Conservation (phyloP, 2,113 vertebrate genomes). For the Ophthalmotilapia sp. region DNA sequence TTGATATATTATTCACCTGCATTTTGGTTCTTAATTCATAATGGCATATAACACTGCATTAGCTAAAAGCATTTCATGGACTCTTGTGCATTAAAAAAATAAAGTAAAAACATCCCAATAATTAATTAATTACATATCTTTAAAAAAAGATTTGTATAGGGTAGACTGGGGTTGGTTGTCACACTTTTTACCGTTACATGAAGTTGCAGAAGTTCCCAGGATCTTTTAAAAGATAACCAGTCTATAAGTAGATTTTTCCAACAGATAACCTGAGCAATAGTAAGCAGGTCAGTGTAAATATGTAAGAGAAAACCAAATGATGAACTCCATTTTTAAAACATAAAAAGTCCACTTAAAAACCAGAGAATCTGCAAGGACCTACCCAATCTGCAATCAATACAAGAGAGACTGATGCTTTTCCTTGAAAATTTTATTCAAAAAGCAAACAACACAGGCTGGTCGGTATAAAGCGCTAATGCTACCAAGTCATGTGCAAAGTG, state of each 20-base stretch:
- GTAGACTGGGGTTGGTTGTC: not conserved
- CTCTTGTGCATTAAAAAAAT: not conserved
- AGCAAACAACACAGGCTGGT: not conserved
- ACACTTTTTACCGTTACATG: not conserved
- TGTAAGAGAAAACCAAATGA: not conserved
- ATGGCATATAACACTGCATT: not conserved
- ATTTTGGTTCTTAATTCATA: not conserved
- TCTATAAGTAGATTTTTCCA: not conserved
- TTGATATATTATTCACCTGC: not conserved
- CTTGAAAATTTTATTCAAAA: not conserved
- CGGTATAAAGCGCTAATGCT: not conserved
- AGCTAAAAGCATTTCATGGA: not conserved
- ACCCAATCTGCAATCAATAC: not conserved
- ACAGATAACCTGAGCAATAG: not conserved
- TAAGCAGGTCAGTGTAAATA: not conserved
- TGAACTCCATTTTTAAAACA: not conserved
- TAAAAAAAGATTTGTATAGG: not conserved
- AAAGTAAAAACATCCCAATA: not conserved
- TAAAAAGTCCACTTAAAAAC: not conserved
- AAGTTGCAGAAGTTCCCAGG: not conserved
- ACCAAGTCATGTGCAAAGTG: not conserved
- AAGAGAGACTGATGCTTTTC: not conserved
- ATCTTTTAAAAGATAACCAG: not conserved
- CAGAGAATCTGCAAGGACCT: not conserved
- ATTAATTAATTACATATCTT: not conserved